phyloP scores from a whole-genome alignment of 2,113 vertebrate species.

The Anoura caudifer region DNA sequence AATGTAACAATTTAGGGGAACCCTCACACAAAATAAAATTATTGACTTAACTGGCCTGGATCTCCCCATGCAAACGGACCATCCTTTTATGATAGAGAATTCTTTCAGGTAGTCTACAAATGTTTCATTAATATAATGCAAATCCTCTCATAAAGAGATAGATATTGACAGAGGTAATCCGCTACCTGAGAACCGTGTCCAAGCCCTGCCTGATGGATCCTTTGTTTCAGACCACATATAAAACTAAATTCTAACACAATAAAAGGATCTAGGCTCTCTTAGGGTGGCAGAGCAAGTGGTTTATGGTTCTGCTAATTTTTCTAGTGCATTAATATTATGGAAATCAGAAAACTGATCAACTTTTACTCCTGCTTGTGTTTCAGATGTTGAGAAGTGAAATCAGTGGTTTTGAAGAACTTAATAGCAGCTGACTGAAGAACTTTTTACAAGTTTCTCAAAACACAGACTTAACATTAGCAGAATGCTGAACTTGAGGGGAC shows the following conservation, averaged over 20 bases:
- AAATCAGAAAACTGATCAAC: not conserved
- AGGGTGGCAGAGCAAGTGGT: not conserved
- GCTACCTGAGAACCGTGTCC: not conserved
- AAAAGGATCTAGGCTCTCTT: not conserved
- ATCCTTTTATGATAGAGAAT: not conserved
- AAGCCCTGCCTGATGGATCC: not conserved
- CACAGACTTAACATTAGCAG: not conserved
- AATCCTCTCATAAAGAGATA: not conserved
- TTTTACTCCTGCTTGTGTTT: not conserved
- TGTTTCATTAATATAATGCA: not conserved
- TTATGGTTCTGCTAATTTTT: not conserved
- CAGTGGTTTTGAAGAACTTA: not conserved
- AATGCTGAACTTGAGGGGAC: not conserved
- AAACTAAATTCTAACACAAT: constrained; percentile 1
- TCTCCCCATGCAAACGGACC: not conserved
- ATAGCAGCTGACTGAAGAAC: not conserved
- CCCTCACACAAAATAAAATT: not conserved
- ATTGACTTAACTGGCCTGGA: not conserved
- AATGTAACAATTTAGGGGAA: not conserved
- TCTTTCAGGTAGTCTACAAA: not conserved
- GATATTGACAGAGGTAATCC: not conserved
- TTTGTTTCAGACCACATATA: not conserved
- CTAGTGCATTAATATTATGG: not conserved
- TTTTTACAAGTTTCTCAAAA: not conserved
- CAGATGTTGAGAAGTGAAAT: not conserved